Percentiles rank a stretch among this genome's conserved stretches.
Conservation (phyloP, 1,140 invertebrate genomes). For the Nephila pilipes region DNA sequence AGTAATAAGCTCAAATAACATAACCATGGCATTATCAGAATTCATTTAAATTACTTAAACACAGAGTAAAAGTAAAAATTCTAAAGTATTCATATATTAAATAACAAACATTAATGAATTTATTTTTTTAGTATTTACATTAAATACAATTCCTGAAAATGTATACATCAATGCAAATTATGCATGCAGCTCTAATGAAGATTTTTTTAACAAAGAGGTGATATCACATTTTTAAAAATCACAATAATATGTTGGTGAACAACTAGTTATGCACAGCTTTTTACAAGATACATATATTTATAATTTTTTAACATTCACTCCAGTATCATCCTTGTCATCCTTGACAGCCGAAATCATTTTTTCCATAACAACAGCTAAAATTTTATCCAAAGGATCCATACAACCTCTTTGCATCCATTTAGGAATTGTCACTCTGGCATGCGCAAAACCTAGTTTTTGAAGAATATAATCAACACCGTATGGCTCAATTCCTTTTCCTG, state of each 20-base stretch:
- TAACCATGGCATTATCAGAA: not conserved
- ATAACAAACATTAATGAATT: constrained; percentile 20
- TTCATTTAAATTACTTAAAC: constrained; percentile 9
- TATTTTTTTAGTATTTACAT: constrained; percentile 37
- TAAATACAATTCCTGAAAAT: constrained; percentile 23
- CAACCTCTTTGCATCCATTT: constrained; percentile 99
- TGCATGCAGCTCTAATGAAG: constrained; percentile 28
- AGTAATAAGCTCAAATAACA: constrained; percentile 14
- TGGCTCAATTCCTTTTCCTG: constrained; percentile 96
- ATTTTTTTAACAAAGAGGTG: constrained; percentile 12
- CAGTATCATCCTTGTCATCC: constrained; percentile 76
- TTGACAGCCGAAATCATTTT: constrained; percentile 80
- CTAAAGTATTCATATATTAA: not conserved
- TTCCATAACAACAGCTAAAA: constrained; percentile 84
- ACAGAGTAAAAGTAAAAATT: not conserved
- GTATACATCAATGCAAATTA: not conserved
- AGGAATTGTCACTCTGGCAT: constrained; percentile 98
- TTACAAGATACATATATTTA: constrained; percentile 25
- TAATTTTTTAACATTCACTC: constrained; percentile 40
- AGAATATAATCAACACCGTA: constrained; percentile 98
- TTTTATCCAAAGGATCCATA: constrained; percentile 96
- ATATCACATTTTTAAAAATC: constrained; percentile 63
- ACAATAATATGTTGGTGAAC: constrained; percentile 23
- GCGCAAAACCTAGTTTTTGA: constrained; percentile 97
- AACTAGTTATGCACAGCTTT: constrained; percentile 36